phyloP scores from a whole-genome alignment of 2,797 vertebrate species.

The Lophius americanus region DNA sequence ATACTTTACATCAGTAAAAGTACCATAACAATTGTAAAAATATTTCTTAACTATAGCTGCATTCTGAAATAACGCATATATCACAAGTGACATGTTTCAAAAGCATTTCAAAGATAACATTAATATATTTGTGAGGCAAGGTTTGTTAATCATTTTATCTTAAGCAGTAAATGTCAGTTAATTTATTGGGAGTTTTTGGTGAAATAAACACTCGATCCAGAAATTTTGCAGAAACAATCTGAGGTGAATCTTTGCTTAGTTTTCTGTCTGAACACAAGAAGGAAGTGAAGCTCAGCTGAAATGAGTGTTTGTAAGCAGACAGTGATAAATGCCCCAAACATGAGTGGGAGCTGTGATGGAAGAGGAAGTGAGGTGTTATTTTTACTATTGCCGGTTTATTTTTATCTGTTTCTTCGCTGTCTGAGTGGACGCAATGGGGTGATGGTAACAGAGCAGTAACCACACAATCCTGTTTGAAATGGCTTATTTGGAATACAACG shows the following conservation, averaged over 20 bases:
- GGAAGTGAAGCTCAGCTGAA: slow-evolving; percentile 20
- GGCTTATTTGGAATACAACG: slow-evolving; percentile 18
- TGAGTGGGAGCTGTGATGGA: slow-evolving; percentile 12
- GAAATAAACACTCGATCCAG: too few species aligned
- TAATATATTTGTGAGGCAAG: too few species aligned
- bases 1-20: too few species aligned
- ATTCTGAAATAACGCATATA: too few species aligned
- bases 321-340: neutral
- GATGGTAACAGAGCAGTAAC: neutral
- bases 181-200: neutral
- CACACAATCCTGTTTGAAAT: slow-evolving; percentile 6
- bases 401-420: slow-evolving; percentile 30
- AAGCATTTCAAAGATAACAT: too few species aligned
- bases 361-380: slow-evolving; percentile 51
- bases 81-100: too few species aligned
- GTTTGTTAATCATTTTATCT: too few species aligned
- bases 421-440: slow-evolving; percentile 17
- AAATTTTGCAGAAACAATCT: neutral
- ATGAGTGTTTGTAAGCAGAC: neutral
- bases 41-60: too few species aligned
- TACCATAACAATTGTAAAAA: too few species aligned
- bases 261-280: slow-evolving; percentile 21
- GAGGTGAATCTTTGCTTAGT: neutral
- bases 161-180: neutral
- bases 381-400: slow-evolving; percentile 51